Evolutionary conservation across 1,140 invertebrate genomes (phyloP), one percentile per base, ranked within the genome.

Genomic region (Drosophila triauraria): DNA sequence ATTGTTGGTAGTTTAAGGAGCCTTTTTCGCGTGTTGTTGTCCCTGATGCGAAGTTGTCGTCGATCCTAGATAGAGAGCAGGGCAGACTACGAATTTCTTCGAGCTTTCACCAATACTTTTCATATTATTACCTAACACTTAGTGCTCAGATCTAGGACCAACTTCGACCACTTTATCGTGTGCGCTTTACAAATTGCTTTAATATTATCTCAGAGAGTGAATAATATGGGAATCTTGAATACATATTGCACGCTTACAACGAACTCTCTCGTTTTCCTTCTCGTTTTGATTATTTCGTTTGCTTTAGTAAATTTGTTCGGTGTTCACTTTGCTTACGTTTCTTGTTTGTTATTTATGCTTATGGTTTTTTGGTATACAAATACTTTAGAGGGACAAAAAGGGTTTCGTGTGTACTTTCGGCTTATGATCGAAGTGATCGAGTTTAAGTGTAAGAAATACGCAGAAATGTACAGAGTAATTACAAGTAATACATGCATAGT

Each of bases 381-480:
- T 88, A 88, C 85, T 90, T 88, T 69, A 71, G 51, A 79, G 61
- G 64, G 69, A 65, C 60, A 57, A 80, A 78, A 74, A 51, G 40
- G 40, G 59, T 48, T 67, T 25, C 9, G 44, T 53, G 70, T 82
- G 44, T 71, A 82, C 58, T 75, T 75, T 75, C 61, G 81, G 51
- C 67, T 83, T 81, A 65, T 74, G 59, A 78, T 71, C 76, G 17
- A 79, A 46, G 46, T 51, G 54, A 56, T 56, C 53, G 20, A 40
- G 53, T 56, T 40, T 42, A 77, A 46, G 40, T 59, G 50, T 80
- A 83, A 60, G 58, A 82, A 82, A 78, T 87, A 80, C 80, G 78
- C 74, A 85, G 76, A 90, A 88, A 88, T 88, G 60, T 88, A 88
- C 85, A 88, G 68, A 87, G 65, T 90, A 88, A 88, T 88, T 88